Percentiles rank a stretch among this genome's conserved stretches.
phyloP scores from a whole-genome alignment of 2,888 invertebrate species.

The Thecophora atra region DNA sequence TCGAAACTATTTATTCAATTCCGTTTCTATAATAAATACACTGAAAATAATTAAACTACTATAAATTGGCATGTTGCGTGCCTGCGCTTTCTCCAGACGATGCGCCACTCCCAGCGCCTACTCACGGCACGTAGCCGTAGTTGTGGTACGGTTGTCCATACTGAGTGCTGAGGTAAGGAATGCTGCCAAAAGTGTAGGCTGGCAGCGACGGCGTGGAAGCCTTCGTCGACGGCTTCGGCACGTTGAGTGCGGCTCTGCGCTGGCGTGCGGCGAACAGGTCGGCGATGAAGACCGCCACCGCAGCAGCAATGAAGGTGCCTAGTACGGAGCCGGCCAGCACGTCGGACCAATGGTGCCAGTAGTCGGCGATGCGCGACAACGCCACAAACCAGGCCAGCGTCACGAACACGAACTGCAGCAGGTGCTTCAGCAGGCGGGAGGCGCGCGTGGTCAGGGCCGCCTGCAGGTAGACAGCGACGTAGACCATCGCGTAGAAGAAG shows the following conservation, averaged over 20 bases:
- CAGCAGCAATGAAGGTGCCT: slow-evolving; percentile 53
- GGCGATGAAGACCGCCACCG: slow-evolving; percentile 52
- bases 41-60: slow-evolving; percentile 12
- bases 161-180: slow-evolving; percentile 57
- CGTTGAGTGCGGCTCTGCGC: slow-evolving; percentile 33
- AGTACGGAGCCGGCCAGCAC: slow-evolving; percentile 54
- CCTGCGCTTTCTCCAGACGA: slow-evolving; percentile 18
- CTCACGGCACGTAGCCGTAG: slow-evolving; percentile 59
- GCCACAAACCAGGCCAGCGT: slow-evolving; percentile 60
- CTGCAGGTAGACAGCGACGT: slow-evolving; percentile 89
- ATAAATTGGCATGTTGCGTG: neutral
- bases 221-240: slow-evolving; percentile 31
- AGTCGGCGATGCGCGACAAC: slow-evolving; percentile 56
- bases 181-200: slow-evolving; percentile 58
- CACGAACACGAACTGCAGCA: slow-evolving; percentile 72
- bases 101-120: neutral
- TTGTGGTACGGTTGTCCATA: slow-evolving; percentile 61
- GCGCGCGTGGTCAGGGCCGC: slow-evolving; percentile 82
- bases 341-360: slow-evolving; percentile 61
- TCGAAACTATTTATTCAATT: neutral
- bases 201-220: slow-evolving; percentile 52
- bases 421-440: slow-evolving; percentile 82
- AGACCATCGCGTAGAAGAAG: slow-evolving; percentile 85
- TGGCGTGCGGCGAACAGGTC: slow-evolving; percentile 51
- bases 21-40: slow-evolving; percentile 6